Base-by-base conservation (phyloP, 2,113 vertebrate species). In the Labeo catla region DNA sequence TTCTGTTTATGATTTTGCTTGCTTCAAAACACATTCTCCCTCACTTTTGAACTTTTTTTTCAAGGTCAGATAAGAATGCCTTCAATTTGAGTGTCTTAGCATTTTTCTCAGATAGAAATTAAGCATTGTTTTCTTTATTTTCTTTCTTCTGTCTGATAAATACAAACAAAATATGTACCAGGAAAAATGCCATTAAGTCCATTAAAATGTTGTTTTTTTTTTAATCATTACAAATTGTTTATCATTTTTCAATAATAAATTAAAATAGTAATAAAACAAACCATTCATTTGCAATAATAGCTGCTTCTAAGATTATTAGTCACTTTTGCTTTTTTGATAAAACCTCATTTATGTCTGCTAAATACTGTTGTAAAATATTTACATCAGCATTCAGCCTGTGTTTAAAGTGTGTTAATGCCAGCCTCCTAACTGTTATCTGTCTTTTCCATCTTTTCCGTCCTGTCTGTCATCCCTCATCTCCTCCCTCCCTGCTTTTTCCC, bases 401-500 rank as follows among this genome's bases (percentile, higher is more conserved):
- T 72, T 72, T 72, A 45, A 80, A 45, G 11, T 23, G 57, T 7
- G 39, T 78, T 19, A 21, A n/a, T 65, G 19, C 21, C n/a, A 73
- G 12, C 19, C 21, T 80, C n/a, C 19, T 73, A 59, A 34, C 13
- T 54, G 34, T 76, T 61, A 13, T 84, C 39, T 86, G 36, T 45
- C 54, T 76, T 43, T 54, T 87, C 82, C 23, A 21, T 73, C 47
- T 81, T 81, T 80, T 85, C 70, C 81, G 11, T 73, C 73, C 59
- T 76, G 59, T 49, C 61, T 36, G 45, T 77, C 39, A 76, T 72
- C 70, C 65, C 34, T 49, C 83, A 76, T 43, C 2, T n/a, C 28
- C 79, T 65, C 57, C 36, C 78, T 45, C 59, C 68, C 83, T 34
- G 11, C 76, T 34, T 34, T 85, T 45, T 57, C 79, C 79, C 47